Evolutionary conservation across 1,140 invertebrate genomes (phyloP).

Genomic region (Nilaparvata lugens): DNA sequence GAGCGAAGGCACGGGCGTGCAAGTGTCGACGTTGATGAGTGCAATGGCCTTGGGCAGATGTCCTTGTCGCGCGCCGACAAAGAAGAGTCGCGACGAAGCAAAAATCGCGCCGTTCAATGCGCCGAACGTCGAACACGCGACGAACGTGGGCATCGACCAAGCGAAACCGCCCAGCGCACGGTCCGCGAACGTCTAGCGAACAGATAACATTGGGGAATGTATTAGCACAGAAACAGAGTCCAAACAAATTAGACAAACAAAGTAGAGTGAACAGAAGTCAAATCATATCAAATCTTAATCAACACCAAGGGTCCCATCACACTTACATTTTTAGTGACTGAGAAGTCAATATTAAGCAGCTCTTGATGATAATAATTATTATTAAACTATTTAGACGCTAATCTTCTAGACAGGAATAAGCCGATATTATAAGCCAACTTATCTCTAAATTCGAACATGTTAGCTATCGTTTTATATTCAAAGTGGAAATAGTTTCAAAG

Average conservation of each 20-base stretch:
- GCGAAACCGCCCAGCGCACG: constrained; percentile 65
- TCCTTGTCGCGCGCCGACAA: constrained; percentile 84
- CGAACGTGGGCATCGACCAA: constrained; percentile 83
- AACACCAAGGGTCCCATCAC: too few relatives aligned
- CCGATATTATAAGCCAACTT: too few relatives aligned
- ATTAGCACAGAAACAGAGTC: not conserved
- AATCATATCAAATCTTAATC: not conserved
- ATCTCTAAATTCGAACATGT: too few relatives aligned
- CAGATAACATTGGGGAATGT: not conserved
- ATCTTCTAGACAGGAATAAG: too few relatives aligned
- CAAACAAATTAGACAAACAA: not conserved
- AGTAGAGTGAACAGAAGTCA: too few relatives aligned
- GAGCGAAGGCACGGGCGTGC: constrained; percentile 85
- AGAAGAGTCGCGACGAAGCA: constrained; percentile 76
- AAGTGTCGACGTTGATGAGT: constrained; percentile 71
- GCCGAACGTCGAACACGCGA: constrained; percentile 79
- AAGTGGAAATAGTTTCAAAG: too few relatives aligned
- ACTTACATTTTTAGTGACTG: too few relatives aligned
- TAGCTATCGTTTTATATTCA: too few relatives aligned
- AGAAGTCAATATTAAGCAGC: too few relatives aligned
- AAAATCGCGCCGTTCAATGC: constrained; percentile 84
- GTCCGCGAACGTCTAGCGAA: constrained; percentile 63
- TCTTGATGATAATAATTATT: too few relatives aligned
- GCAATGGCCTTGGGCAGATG: constrained; percentile 82
- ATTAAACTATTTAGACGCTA: too few relatives aligned